phyloP scores from a whole-genome alignment of 2,113 vertebrate species.

The Cyprichromis sp. region DNA sequence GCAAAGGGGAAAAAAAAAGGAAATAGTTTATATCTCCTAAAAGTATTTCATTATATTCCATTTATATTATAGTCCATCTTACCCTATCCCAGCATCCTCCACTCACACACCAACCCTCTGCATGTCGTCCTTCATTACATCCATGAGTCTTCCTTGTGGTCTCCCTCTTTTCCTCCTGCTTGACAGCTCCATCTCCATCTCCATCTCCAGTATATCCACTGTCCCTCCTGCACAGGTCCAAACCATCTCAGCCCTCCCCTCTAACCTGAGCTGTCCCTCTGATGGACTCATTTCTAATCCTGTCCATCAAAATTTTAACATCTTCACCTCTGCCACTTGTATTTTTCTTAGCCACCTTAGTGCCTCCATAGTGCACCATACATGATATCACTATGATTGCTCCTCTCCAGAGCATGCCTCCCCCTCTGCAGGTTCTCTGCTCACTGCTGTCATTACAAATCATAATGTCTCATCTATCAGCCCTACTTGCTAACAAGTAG shows the following conservation, averaged over 20 bases:
- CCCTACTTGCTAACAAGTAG: background rate
- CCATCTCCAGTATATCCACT: background rate
- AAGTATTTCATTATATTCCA: background rate
- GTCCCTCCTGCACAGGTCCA: background rate
- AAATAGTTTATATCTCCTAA: background rate
- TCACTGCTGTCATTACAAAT: background rate
- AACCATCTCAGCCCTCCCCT: background rate
- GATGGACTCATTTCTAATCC: background rate
- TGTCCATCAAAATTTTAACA: background rate
- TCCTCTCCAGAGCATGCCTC: background rate
- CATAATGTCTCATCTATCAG: background rate
- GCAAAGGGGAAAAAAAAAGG: rapidly evolving
- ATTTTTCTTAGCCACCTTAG: background rate
- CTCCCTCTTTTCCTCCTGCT: background rate
- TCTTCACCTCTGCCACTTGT: background rate
- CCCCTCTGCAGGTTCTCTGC: background rate
- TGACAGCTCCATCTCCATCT: background rate
- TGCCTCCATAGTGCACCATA: background rate
- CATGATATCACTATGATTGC: rapidly evolving
- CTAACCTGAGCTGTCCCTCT: background rate
- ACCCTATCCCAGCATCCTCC: background rate
- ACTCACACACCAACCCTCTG: background rate
- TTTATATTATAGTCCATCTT: background rate
- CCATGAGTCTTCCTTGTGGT: background rate
- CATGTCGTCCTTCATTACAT: background rate